Evolutionary conservation across 2,113 vertebrate genomes (phyloP).

Genomic region (Misgurnus anguillicaudatus): DNA sequence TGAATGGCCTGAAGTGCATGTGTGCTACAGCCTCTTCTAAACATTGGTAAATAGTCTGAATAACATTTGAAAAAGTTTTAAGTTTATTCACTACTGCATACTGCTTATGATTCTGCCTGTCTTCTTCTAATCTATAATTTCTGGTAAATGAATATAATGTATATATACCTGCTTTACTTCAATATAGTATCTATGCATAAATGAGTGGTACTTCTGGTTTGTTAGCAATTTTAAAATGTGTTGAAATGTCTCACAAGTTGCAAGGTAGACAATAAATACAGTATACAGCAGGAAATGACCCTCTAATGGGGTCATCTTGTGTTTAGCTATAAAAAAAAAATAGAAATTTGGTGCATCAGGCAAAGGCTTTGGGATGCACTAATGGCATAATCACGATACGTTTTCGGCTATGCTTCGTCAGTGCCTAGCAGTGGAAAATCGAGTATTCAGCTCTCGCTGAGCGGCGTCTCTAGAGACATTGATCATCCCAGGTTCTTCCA

Average conservation of each 20-base stretch:
- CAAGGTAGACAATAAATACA: not conserved
- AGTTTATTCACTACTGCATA: no score
- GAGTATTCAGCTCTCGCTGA: constrained; percentile 43
- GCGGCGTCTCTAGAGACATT: constrained; percentile 48
- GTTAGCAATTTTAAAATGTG: not conserved
- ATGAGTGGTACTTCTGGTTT: not conserved
- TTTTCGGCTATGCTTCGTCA: constrained; percentile 33
- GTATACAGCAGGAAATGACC: constrained; percentile 13
- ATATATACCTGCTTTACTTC: no score
- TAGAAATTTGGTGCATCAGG: constrained; percentile 27
- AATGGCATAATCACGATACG: constrained; percentile 32
- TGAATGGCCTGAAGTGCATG: no score
- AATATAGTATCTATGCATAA: not conserved
- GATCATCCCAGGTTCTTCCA: constrained; percentile 44
- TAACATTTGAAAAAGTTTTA: no score
- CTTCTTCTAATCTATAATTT: no score
- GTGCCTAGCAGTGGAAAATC: constrained; percentile 41
- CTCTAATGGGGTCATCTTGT: constrained; percentile 34
- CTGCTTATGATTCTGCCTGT: no score
- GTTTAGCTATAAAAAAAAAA: constrained; percentile 13
- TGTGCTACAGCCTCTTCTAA: no score
- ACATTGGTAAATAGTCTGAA: no score
- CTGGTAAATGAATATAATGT: no score
- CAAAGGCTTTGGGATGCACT: not conserved
- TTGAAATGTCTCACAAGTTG: not conserved